A percentile compares a stretch with the other conserved stretches of the same genome.
Conservation (phyloP, 2,888 invertebrate genomes). For the Lithodes maja region DNA sequence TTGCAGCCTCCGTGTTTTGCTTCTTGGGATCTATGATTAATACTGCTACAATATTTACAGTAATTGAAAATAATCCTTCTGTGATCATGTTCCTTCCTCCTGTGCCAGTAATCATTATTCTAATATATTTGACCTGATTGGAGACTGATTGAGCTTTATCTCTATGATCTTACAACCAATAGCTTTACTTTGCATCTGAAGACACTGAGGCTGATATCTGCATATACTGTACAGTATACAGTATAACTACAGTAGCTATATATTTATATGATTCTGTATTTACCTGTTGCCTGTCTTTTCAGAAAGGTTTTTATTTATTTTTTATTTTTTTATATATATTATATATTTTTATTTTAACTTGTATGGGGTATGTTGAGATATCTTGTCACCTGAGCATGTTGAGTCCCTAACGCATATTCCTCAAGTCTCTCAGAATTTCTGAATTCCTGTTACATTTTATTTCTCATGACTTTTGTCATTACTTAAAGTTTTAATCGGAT, state of each 20-base stretch:
- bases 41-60: neutral
- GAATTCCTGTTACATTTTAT: no score
- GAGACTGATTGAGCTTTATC: neutral
- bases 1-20: slow-evolving; percentile 4
- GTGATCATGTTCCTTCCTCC: no score
- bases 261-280: neutral
- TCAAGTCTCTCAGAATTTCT: no score
- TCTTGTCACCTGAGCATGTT: slow-evolving; percentile 20
- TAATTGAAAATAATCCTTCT: no score
- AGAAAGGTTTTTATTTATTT: neutral
- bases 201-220: neutral
- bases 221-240: neutral
- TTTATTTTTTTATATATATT: neutral
- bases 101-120: no score
- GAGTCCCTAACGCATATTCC: neutral
- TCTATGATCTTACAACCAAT: slow-evolving; percentile 13
- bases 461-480: no score
- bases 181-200: neutral
- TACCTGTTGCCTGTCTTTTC: neutral
- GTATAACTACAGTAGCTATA: neutral
- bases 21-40: neutral
- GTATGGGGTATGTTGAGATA: neutral
- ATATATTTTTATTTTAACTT: neutral
- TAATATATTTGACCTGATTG: neutral
- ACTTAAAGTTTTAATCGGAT: no score